These are phyloP conservation scores for Rhyzopertha dominica DNA, from an alignment of 1,140 invertebrate genomes.

Conservation along the genomic window DNA sequence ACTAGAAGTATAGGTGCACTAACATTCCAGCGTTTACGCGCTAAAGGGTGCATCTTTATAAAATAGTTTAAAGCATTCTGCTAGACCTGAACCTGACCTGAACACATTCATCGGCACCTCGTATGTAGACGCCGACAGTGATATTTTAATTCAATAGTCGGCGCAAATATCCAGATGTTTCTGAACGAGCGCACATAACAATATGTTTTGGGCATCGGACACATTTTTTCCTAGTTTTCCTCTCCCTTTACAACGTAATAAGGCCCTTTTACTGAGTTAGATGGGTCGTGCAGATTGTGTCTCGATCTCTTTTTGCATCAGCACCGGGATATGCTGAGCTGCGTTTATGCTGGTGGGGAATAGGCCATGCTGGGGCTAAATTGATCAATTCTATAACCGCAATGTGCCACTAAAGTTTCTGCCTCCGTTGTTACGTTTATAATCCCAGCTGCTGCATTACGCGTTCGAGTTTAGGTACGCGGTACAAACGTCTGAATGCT, in stretches of 20 bases:
- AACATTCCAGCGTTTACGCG: no score
- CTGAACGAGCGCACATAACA: conserved; percentile 43
- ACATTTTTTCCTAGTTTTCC: conserved; percentile 39
- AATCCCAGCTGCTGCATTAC: conserved; percentile 28
- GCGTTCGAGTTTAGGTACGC: no score
- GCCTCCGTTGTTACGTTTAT: conserved; percentile 42
- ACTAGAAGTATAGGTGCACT: no score
- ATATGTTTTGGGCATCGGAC: conserved; percentile 41
- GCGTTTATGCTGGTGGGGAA: conserved; percentile 31
- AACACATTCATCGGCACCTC: no score
- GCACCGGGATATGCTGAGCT: conserved; percentile 23
- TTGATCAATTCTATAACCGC: conserved; percentile 47
- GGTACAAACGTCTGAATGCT: no score
- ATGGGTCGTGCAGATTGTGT: conserved; percentile 38
- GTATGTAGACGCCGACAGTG: no score
- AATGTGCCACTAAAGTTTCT: conserved; percentile 43
- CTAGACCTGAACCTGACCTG: no score
- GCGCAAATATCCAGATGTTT: no score
- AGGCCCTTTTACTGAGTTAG: conserved; percentile 35
- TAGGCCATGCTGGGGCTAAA: conserved; percentile 42
- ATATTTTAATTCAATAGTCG: no score
- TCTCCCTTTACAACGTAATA: conserved; percentile 44
- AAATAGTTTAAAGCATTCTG: no score
- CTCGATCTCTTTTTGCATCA: conserved; percentile 30
- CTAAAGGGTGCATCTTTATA: no score